A percentile compares a stretch with the other conserved stretches of the same genome.
Evolutionary conservation across 2,113 vertebrate species (phyloP).

Genomic region (Todiramphus saurophagus): DNA sequence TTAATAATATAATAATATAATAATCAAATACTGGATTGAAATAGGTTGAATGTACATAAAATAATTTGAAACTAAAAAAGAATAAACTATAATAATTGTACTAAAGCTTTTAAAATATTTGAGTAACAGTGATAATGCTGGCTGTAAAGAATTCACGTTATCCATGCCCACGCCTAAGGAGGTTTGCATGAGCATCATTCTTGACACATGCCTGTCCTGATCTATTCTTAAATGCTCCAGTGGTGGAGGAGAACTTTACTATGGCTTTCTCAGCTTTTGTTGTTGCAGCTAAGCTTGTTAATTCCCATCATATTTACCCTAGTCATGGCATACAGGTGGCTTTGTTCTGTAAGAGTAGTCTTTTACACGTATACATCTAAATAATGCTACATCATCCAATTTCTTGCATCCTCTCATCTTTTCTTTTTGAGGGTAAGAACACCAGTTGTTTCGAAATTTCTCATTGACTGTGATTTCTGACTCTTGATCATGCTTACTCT

Average conservation of each 20-base stretch:
- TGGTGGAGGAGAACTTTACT: background rate
- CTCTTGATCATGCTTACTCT: background rate
- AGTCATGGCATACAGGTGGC: background rate
- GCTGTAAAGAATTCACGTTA: background rate
- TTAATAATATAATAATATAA: background rate
- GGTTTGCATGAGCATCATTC: background rate
- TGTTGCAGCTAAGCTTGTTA: background rate
- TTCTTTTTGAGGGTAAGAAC: background rate
- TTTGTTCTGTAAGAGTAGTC: background rate
- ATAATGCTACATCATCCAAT: background rate
- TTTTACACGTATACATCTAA: background rate
- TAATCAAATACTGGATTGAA: background rate
- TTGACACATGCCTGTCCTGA: background rate
- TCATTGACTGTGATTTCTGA: background rate
- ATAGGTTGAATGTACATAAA: background rate
- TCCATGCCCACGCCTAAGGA: background rate
- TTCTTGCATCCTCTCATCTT: background rate
- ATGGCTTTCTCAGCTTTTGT: background rate
- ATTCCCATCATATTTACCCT: background rate
- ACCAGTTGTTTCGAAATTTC: background rate
- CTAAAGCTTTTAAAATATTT: background rate
- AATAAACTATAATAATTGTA: background rate
- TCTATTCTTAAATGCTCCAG: background rate
- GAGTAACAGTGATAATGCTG: background rate
- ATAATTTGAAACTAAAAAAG: background rate